Base-by-base conservation (phyloP, 2,888 invertebrate species). In the Sinhomidia bicolor region DNA sequence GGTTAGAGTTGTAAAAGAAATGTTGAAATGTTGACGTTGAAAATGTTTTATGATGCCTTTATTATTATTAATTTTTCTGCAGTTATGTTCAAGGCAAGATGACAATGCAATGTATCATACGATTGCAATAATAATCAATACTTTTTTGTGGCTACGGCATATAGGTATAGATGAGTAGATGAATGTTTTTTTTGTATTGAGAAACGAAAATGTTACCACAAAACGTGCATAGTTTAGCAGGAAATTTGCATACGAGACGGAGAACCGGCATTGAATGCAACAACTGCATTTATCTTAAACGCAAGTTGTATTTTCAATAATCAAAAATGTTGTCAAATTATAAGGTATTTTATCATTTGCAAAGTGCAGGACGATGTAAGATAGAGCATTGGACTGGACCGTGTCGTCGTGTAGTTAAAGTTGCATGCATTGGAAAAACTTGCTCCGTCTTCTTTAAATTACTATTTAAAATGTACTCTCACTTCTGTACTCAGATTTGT, bases 301-400 rank as follows among this genome's bases (percentile, higher is more conserved):
- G 65, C 51, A 79, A 68, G 62, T 68, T 26, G 17, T 76, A 20
- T 54, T 79, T 85, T 85, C 78, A 85, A 85, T 85, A 78, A 85
- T 79, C 79, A 36, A 44, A 86, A 86, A 51, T 80, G 41, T 80
- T 86, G 86, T 80, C 86, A 86, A 86, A 86, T 86, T 86, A 86
- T 86, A 86, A 80, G 80, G 86, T 60, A 86, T 86, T 86, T 74
- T 57, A 86, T 80, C 86, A 80, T 80, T 86, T 79, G 68, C 47
- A 32, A 41, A 44, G 10, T 23, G 36, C 20, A 32, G 14, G 54
- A 68, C 79, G 65, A 44, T 79, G 36, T 26, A 65, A 20, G 17
- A 20, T 32, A 65, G 2, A 32, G 29, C 14, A 32, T 54, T 80
- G 47, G 32, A 17, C 71, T 60, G 71, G 80, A 44, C 44, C 14